A percentile compares a stretch with the other conserved stretches of the same genome.
Evolutionary conservation across 2,113 vertebrate species (phyloP).

Genomic region (Rhizomys pruinosus): DNA sequence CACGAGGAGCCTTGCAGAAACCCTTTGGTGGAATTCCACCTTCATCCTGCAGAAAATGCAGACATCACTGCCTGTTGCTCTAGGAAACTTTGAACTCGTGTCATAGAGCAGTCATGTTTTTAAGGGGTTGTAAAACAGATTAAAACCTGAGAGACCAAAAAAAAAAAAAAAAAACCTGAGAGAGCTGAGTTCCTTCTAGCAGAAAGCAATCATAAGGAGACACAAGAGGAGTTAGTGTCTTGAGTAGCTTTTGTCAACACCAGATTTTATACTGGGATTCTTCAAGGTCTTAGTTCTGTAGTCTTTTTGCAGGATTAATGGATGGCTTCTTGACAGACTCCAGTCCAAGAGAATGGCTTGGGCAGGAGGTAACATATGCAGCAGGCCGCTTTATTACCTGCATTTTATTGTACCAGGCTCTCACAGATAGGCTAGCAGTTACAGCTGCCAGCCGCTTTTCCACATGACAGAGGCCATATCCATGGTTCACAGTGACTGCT

Average conservation of each 20-base stretch:
- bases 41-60: not conserved
- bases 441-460: not conserved
- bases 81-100: not conserved
- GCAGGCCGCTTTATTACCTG: not conserved
- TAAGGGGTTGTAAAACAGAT: not conserved
- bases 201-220: not conserved
- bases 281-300: not conserved
- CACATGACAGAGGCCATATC: not conserved
- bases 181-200: not conserved
- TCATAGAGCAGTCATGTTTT: not conserved
- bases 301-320: not conserved
- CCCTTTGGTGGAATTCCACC: not conserved
- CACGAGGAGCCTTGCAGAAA: not conserved
- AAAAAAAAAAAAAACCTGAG: too few relatives aligned
- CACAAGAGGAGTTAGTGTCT: not conserved
- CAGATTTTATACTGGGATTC: not conserved
- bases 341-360: fast-evolving
- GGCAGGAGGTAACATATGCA: fast-evolving
- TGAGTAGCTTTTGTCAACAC: not conserved
- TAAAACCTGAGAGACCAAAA: too few relatives aligned
- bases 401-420: not conserved
- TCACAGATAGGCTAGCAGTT: not conserved
- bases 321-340: not conserved
- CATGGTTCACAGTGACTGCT: not conserved
- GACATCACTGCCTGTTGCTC: not conserved